Evolutionary conservation across 2,888 invertebrate genomes (phyloP), one percentile per base, ranked within the genome.

Genomic region (Eristalis intricaria): DNA sequence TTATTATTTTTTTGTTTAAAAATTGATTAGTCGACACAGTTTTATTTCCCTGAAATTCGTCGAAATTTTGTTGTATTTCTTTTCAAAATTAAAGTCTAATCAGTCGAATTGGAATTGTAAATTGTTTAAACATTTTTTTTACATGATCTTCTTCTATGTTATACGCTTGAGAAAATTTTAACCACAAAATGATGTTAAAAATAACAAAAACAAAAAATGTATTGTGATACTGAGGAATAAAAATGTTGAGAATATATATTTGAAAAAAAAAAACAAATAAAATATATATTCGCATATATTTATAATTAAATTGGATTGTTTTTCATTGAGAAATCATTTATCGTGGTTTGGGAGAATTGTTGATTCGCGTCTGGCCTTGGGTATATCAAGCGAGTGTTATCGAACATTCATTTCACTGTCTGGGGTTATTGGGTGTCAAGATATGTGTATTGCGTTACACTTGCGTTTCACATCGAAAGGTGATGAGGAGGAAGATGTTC

Each of bases 141-240:
- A 50, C 64, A 74, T 73, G 65, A 35, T 13, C 64, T 50, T 69
- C 22, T 70, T 66, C 60, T 66, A 43, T 70, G 35, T 38, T 50
- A n/a, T 66, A 13, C 68, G 75, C 82, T 87, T 79, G 74, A 73
- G 70, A 79, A 63, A 56, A 50, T 65, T 35, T 58, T 68, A 63
- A 61, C 58, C 69, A 66, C 58, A 26, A 58, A 38, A 50, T 50
- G 8, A 50, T 50, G 19, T n/a, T 22, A 50, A n/a, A 22, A 68
- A 50, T 1, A 22, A n/a, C 70, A 80, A 50, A 4, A 23, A 56
- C 64, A 63, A 69, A 80, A 81, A 81, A 35, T 68, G 76, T 79
- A 74, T 82, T 83, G 83, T 87, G 86, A 87, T 87, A 80, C 79
- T 84, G 79, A 71, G 73, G 71, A 66, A 77, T 50, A 61, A 70